Conservation (phyloP, 1,140 invertebrate species). For the Laupala kohalensis region DNA sequence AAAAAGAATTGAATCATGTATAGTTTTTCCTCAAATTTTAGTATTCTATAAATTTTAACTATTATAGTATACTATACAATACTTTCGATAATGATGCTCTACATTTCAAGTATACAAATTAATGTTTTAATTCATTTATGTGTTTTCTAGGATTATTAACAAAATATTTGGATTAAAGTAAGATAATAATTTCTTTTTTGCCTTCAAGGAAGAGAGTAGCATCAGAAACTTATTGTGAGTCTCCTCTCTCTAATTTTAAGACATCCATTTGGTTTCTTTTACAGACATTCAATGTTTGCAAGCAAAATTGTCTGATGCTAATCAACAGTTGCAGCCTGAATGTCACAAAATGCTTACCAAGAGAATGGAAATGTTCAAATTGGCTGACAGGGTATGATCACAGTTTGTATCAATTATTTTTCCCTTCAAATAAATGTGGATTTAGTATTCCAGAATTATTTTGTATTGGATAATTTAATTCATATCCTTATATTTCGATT, state of each 20-base stretch:
- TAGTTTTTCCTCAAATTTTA: not conserved
- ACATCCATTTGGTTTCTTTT: too few species aligned
- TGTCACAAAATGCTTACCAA: slow-evolving; percentile 65
- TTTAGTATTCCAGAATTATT: slow-evolving; percentile 12
- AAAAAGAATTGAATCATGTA: not conserved
- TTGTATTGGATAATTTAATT: slow-evolving; percentile 2
- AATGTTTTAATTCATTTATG: too few species aligned
- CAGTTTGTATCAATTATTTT: slow-evolving; percentile 18
- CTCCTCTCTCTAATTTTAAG: too few species aligned
- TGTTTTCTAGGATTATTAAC: too few species aligned
- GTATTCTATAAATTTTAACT: slow-evolving; percentile 9
- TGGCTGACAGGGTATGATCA: slow-evolving; percentile 58
- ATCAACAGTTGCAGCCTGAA: slow-evolving; percentile 52
- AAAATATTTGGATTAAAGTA: too few species aligned
- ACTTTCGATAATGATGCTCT: not conserved
- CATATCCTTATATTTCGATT: not conserved
- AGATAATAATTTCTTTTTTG: too few species aligned
- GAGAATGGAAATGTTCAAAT: slow-evolving; percentile 78
- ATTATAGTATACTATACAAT: slow-evolving; percentile 2
- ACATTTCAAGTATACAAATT: too few species aligned
- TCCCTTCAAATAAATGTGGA: slow-evolving; percentile 16
- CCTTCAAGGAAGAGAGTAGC: too few species aligned
- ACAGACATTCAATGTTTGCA: slow-evolving; percentile 72
- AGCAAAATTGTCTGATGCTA: slow-evolving; percentile 48
- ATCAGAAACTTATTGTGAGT: too few species aligned